phyloP scores from a whole-genome alignment of 2,113 vertebrate species.

The Clarias batrachus region DNA sequence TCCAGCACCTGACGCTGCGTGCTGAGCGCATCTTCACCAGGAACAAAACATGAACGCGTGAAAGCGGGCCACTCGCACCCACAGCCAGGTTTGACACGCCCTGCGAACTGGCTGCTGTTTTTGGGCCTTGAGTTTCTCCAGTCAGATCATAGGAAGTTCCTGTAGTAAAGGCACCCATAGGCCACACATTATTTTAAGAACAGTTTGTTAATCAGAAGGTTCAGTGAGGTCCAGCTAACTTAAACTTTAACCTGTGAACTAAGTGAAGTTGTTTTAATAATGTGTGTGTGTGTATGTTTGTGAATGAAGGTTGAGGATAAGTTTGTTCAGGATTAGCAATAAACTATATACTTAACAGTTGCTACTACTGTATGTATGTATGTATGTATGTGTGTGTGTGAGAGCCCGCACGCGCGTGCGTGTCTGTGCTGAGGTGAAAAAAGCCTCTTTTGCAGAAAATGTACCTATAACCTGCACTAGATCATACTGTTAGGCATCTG shows the following conservation, averaged over 20 bases:
- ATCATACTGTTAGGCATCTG: constrained; percentile 53
- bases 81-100: constrained; percentile 37
- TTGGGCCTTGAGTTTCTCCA: constrained; percentile 43
- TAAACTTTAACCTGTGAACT: constrained; percentile 48
- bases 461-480: constrained; percentile 45
- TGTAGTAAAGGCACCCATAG: constrained; percentile 46
- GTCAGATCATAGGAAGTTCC: constrained; percentile 53
- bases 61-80: background rate
- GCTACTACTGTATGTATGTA: constrained; percentile 48
- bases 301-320: background rate
- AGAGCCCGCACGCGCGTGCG: constrained; percentile 35
- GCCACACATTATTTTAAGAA: constrained; percentile 58
- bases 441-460: constrained; percentile 53
- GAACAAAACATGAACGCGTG: constrained; percentile 80
- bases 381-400: constrained; percentile 33
- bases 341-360: constrained; percentile 65
- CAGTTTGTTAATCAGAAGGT: constrained; percentile 44
- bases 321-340: constrained; percentile 67
- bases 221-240: constrained; percentile 23
- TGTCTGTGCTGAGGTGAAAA: constrained; percentile 34
- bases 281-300: constrained; percentile 40
- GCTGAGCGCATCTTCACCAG: constrained; percentile 86
- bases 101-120: constrained; percentile 57
- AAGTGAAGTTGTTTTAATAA: constrained; percentile 47
- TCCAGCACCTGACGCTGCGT: constrained; percentile 90